Evolutionary conservation across 1,140 invertebrate species (phyloP).

Genomic region (Amphibalanus amphitrite): DNA sequence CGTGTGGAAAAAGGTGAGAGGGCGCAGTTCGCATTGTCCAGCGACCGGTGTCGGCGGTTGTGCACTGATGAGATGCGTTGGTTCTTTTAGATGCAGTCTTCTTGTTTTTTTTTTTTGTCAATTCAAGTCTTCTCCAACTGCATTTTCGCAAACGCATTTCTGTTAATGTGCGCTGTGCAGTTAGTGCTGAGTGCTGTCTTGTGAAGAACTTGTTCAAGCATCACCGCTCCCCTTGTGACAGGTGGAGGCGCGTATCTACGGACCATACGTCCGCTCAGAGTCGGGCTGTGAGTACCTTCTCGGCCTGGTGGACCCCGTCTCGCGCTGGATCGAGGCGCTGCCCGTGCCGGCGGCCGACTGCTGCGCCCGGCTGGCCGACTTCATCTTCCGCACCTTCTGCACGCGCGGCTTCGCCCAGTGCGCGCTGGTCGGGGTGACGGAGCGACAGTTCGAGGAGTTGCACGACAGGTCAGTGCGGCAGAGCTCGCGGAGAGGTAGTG

Average conservation of each 20-base stretch:
- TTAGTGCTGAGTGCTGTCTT: conserved; percentile 10
- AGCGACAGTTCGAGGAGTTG: conserved; percentile 6
- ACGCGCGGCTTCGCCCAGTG: conserved; percentile 23
- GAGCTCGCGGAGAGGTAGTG: too few relatives aligned
- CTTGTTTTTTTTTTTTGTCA: conserved; percentile 2
- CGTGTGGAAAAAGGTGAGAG: conserved; percentile 18
- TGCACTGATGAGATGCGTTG: background rate
- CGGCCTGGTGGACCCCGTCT: conserved; percentile 23
- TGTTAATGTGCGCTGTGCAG: conserved; percentile 8
- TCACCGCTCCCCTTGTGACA: too few relatives aligned
- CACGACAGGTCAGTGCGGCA: background rate
- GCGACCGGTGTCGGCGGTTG: too few relatives aligned
- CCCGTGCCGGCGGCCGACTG: conserved; percentile 15
- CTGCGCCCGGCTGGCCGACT: conserved; percentile 17
- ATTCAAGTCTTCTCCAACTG: background rate
- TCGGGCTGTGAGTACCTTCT: conserved; percentile 20
- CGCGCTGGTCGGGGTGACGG: conserved; percentile 14
- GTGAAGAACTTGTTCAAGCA: too few relatives aligned
- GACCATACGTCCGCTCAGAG: conserved; percentile 21
- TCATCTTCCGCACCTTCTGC: conserved; percentile 23
- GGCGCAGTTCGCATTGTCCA: too few relatives aligned
- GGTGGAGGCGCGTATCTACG: conserved; percentile 22
- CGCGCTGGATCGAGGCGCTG: conserved; percentile 22
- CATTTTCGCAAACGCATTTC: background rate
- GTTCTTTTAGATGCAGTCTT: conserved; percentile 8